Evolutionary conservation across 2,888 invertebrate genomes (phyloP).

Genomic region (Tetrapedia diversipes): DNA sequence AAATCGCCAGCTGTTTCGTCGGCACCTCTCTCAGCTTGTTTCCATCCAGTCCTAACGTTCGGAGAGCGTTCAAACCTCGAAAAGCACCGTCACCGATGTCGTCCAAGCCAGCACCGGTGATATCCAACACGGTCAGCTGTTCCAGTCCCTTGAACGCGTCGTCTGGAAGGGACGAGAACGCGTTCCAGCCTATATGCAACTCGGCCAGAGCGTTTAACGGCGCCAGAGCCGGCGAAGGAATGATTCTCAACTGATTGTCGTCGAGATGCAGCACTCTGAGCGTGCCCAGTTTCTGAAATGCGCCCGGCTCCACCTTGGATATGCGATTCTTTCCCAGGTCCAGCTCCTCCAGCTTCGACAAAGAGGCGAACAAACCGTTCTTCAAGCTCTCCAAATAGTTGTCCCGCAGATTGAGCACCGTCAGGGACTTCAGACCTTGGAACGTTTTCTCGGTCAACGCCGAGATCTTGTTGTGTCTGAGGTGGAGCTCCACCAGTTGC

Average conservation of each 20-base stretch:
- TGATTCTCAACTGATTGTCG: conserved; percentile 91
- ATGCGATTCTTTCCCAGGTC: conserved; percentile 94
- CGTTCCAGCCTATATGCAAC: conserved; percentile 92
- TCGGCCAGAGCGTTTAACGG: conserved; percentile 91
- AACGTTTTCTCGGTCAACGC: conserved; percentile 91
- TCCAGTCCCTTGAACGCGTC: conserved; percentile 91
- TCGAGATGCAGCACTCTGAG: conserved; percentile 92
- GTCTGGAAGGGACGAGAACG: conserved; percentile 89
- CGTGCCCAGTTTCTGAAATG: conserved; percentile 90
- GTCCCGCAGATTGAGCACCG: conserved; percentile 91
- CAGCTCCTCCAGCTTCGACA: conserved; percentile 91
- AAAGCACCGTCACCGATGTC: conserved; percentile 91
- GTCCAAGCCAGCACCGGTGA: conserved; percentile 91
- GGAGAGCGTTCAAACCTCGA: conserved; percentile 89
- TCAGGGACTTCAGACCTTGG: conserved; percentile 89
- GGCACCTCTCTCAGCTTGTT: conserved; percentile 90
- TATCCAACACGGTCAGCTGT: conserved; percentile 89
- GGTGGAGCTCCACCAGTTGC: conserved; percentile 91
- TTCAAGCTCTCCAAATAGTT: conserved; percentile 92
- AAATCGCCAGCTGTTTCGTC: conserved; percentile 88
- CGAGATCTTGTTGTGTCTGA: conserved; percentile 93
- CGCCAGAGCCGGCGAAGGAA: conserved; percentile 90
- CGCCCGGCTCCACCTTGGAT: conserved; percentile 89
- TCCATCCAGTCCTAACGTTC: conserved; percentile 91
- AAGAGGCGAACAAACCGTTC: conserved; percentile 89